Conservation (phyloP, 2,113 vertebrate species). For the Saccopteryx bilineata region DNA sequence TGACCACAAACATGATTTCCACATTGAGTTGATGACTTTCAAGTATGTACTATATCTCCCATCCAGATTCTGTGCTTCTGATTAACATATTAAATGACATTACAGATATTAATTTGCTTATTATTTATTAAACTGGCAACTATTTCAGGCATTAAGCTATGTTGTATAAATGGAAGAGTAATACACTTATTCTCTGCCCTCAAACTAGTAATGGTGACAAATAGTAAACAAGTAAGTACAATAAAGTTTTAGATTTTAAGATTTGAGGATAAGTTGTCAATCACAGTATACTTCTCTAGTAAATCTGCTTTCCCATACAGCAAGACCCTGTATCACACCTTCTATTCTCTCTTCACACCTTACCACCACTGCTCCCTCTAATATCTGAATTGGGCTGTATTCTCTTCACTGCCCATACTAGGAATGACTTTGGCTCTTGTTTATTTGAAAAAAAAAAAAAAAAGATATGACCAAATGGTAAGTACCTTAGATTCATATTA, state of each 20-base stretch:
- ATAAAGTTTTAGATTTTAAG: conserved; percentile 17
- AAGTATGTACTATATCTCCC: neutral
- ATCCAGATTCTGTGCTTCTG: neutral
- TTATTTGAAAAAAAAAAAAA: neutral
- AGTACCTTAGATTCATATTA: neutral
- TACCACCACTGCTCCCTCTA: neutral
- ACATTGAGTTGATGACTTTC: neutral
- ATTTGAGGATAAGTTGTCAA: neutral
- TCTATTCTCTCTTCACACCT: conserved; percentile 8
- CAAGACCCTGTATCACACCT: neutral
- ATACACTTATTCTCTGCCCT: neutral
- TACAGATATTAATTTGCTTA: neutral
- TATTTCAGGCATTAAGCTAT: neutral
- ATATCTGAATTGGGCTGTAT: neutral
- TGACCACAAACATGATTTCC: neutral
- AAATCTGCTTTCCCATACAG: neutral
- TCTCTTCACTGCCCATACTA: neutral
- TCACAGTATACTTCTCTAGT: neutral
- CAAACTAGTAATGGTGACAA: conserved; percentile 17
- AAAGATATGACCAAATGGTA: neutral
- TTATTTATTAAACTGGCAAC: neutral
- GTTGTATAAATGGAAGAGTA: conserved; percentile 29
- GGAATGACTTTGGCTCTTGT: neutral
- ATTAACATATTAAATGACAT: conserved; percentile 41
- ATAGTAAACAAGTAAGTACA: neutral